Evolutionary conservation across 92 coral and sea anemone species (phyloP), one percentile per base, ranked within the genome.

Genomic region (Epizoanthus rinbou): DNA sequence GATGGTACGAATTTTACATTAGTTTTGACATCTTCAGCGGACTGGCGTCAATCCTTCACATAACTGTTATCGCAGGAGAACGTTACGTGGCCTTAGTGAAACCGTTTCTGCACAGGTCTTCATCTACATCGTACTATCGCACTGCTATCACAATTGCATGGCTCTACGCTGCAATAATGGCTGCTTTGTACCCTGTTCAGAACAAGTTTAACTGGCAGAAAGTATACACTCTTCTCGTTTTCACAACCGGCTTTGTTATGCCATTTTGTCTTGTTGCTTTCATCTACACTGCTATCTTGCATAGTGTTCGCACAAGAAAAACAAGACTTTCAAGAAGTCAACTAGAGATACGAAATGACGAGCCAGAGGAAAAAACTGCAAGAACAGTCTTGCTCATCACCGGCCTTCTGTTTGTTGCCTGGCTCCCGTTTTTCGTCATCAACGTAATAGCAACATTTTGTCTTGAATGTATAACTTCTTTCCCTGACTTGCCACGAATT

Each of bases 1-100:
- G 57, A 2, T 71, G 57, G 76, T 45, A 39, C 3, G 58, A 71
- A 5, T 71, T 71, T 18, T 71, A 71, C 57, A 45, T 47, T 10
- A 45, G 76, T 21, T 71, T 71, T n/a, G 76, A 71, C 50, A 71
- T 39, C 57, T 71, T 71, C 57, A 43, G 76, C 18, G 59, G 76
- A 13, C 14, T 43, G 21, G 76, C 76, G 6, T 71, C 76, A 3
- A 71, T 71, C 21, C 56, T 71, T 8, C 76, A 71, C 28, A 71
- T 71, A 25, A 45, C 76, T 39, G 58, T 71, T 2, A 71, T 71
- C 22, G 76, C 76, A n/a, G 76, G 76, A 8, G 76, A 71, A 15
- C 76, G 76, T 21, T 71, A 71, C 23, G 24, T 43, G 45, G 76
- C 76, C 23, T 56, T 71, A 6, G 33, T 47, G 76, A 71, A 45